Conservation (phyloP, 2,113 vertebrate genomes). For the Mormyrus lacerda region DNA sequence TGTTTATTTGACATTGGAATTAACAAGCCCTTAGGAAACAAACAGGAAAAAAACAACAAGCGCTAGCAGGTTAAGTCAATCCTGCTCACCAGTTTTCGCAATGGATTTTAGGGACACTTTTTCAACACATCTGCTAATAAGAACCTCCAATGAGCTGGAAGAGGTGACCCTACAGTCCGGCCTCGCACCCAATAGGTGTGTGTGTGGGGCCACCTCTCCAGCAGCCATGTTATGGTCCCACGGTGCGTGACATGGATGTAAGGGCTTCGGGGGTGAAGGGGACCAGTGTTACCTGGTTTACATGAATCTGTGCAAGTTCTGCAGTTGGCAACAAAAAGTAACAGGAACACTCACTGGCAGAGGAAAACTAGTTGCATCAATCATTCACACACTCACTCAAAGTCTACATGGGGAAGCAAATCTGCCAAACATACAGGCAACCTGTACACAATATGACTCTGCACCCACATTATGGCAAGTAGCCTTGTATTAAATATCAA, state of each 20-base stretch:
- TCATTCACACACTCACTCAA: background rate
- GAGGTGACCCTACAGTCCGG: background rate
- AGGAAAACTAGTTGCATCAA: background rate
- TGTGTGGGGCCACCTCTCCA: background rate
- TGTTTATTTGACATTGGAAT: conserved; percentile 26
- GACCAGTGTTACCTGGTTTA: conserved; percentile 2
- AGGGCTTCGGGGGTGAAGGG: background rate
- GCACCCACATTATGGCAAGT: background rate
- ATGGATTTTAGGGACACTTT: background rate
- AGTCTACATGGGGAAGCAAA: background rate
- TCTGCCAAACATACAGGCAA: background rate
- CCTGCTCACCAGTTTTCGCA: background rate
- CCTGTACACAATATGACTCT: background rate
- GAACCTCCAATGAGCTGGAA: background rate
- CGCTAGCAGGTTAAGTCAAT: background rate
- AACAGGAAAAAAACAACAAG: background rate
- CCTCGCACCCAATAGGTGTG: background rate
- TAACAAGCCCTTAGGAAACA: conserved; percentile 30
- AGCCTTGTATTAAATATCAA: background rate
- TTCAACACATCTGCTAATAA: background rate
- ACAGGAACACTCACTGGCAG: conserved; percentile 6
- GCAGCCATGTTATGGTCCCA: background rate
- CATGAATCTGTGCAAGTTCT: conserved; percentile 45
- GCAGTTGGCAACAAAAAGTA: conserved; percentile 25
- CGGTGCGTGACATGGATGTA: background rate